phyloP scores from a whole-genome alignment of 2,113 vertebrate species.

The Mormyrus lacerda region DNA sequence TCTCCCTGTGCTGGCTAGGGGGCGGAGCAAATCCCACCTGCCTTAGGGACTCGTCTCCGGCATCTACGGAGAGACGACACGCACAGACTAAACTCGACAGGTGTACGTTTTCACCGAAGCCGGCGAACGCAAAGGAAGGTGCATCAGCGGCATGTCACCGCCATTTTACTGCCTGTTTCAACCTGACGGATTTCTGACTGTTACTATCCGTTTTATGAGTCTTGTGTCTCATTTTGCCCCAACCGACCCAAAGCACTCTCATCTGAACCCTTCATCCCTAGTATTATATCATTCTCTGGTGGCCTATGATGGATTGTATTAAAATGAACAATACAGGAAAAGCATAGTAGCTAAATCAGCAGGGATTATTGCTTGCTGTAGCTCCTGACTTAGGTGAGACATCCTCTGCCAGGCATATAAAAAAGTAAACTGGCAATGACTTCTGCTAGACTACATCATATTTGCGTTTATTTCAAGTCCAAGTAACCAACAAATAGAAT shows the following conservation, averaged over 20 bases:
- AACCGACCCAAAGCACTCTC: constrained; percentile 9
- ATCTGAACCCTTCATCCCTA: constrained; percentile 76
- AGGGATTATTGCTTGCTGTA: constrained; percentile 69
- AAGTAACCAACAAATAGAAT: not conserved
- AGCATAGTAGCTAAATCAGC: constrained; percentile 83
- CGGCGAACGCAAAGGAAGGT: constrained; percentile 80
- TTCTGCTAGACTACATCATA: not conserved
- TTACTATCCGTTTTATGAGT: not conserved
- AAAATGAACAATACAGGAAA: constrained; percentile 85
- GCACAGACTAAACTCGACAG: constrained; percentile 33
- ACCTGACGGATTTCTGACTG: constrained; percentile 76
- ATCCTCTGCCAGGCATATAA: constrained; percentile 61
- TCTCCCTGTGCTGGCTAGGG: constrained; percentile 76
- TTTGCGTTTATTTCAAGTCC: not conserved
- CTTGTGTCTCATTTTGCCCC: not conserved
- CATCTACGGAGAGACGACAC: constrained; percentile 70
- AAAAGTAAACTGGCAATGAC: constrained; percentile 62
- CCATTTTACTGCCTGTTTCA: constrained; percentile 68
- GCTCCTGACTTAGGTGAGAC: constrained; percentile 56
- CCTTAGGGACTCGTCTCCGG: constrained; percentile 88
- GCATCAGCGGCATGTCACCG: constrained; percentile 69
- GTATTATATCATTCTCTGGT: constrained; percentile 75
- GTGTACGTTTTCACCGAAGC: constrained; percentile 51
- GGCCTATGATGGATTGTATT: constrained; percentile 85
- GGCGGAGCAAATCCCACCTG: constrained; percentile 71